phyloP scores from a whole-genome alignment of 2,113 vertebrate species.

The Petroica traversi region DNA sequence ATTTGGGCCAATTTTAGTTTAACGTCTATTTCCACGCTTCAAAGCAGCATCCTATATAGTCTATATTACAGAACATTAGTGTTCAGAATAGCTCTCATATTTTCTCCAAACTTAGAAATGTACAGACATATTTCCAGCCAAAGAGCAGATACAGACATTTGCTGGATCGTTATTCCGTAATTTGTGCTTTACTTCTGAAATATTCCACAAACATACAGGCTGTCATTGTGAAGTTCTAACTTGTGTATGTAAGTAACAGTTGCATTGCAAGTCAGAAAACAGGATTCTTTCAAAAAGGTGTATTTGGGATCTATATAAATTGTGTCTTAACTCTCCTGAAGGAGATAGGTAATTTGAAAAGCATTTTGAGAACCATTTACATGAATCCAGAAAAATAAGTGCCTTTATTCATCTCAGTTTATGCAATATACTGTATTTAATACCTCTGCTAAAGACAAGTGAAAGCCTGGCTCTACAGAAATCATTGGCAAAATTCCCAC shows the following conservation, averaged over 20 bases:
- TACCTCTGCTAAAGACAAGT: neutral
- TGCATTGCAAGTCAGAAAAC: neutral
- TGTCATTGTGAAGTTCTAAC: neutral
- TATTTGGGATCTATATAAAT: neutral
- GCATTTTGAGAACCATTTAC: neutral
- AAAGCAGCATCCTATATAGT: neutral
- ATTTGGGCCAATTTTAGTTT: neutral
- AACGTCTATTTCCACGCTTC: neutral
- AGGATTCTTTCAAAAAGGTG: neutral
- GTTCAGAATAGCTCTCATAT: neutral
- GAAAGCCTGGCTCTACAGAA: neutral
- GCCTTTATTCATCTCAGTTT: neutral
- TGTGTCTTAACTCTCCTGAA: neutral
- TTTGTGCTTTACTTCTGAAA: neutral
- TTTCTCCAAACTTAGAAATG: neutral
- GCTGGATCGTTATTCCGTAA: neutral
- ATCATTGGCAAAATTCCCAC: slow-evolving; percentile 23
- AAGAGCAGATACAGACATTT: neutral
- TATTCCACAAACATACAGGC: neutral
- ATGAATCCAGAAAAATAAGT: neutral
- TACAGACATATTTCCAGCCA: neutral
- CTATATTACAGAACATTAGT: neutral
- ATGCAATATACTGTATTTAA: slow-evolving; percentile 1
- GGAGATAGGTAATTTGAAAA: neutral
- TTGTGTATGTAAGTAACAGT: neutral